Percentiles rank a stretch among this genome's conserved stretches.
These are phyloP conservation scores for Aythya baeri DNA, from an alignment of 2,113 vertebrate genomes.

Conservation along the genomic window DNA sequence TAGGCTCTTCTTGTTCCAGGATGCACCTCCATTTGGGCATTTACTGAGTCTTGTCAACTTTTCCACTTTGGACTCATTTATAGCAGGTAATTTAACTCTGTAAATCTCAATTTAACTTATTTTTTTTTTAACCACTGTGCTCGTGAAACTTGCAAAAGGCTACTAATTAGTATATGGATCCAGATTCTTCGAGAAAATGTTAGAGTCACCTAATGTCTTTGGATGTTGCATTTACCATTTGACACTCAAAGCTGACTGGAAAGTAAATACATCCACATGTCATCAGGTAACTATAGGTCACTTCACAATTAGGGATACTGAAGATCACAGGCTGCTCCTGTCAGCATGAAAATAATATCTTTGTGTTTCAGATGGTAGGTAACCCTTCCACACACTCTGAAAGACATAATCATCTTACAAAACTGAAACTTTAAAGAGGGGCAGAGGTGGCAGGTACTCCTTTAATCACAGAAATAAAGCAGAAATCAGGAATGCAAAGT, in stretches of 20 bases:
- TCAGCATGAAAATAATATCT: neutral
- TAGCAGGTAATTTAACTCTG: neutral
- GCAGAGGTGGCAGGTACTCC: neutral
- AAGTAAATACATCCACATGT: neutral
- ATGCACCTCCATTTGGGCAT: neutral
- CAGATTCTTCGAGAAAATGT: neutral
- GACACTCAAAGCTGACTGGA: neutral
- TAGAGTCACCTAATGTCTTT: neutral
- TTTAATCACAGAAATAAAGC: neutral
- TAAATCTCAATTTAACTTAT: neutral
- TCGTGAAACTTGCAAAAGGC: neutral
- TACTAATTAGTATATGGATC: neutral
- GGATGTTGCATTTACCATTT: neutral
- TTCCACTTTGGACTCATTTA: neutral
- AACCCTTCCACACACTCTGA: neutral
- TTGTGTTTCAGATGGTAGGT: neutral
- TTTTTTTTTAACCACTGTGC: neutral
- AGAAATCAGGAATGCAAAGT: neutral
- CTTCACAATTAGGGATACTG: neutral
- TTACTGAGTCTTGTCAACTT: neutral
- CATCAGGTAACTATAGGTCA: neutral
- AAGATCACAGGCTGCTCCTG: neutral
- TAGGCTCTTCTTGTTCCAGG: neutral
- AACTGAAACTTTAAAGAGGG: neutral
- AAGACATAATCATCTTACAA: neutral